Percentiles rank a stretch among this genome's conserved stretches.
Evolutionary conservation across 2,797 vertebrate genomes (phyloP).

Genomic region (Ptychobarbus kaznakovi): DNA sequence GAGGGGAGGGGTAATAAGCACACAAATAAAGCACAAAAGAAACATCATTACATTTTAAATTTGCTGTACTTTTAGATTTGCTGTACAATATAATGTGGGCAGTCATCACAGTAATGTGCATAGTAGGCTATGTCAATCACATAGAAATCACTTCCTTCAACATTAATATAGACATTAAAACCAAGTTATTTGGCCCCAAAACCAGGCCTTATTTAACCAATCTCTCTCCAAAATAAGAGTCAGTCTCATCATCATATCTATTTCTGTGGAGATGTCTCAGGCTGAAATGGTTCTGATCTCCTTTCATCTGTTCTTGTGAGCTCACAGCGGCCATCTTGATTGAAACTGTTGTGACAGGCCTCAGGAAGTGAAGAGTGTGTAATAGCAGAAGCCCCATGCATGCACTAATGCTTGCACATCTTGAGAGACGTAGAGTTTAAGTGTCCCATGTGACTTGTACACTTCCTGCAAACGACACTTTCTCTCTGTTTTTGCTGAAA

Average conservation of each 20-base stretch:
- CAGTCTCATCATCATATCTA: not conserved
- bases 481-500: slow-evolving; percentile 37
- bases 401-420: slow-evolving; percentile 44
- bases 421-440: slow-evolving; percentile 39
- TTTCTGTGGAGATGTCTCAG: not conserved
- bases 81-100: too few species aligned
- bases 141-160: not conserved
- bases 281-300: not conserved
- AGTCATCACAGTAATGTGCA: not conserved
- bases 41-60: not conserved
- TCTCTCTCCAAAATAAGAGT: not conserved
- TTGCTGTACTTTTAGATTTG: not conserved
- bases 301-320: not conserved
- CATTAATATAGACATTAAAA: not conserved
- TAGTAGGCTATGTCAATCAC: not conserved
- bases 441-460: slow-evolving; percentile 55
- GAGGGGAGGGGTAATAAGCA: too few species aligned
- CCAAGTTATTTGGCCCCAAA: not conserved
- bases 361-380: slow-evolving; percentile 60
- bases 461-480: slow-evolving; percentile 60
- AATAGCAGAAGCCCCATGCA: slow-evolving; percentile 47
- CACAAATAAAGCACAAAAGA: not conserved
- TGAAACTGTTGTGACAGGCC: slow-evolving; percentile 37
- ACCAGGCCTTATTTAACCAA: not conserved
- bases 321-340: slow-evolving; percentile 51